Evolutionary conservation across 2,113 vertebrate genomes (phyloP), one percentile per base, ranked within the genome.

Genomic region (Tretioscincus oriximinensis): DNA sequence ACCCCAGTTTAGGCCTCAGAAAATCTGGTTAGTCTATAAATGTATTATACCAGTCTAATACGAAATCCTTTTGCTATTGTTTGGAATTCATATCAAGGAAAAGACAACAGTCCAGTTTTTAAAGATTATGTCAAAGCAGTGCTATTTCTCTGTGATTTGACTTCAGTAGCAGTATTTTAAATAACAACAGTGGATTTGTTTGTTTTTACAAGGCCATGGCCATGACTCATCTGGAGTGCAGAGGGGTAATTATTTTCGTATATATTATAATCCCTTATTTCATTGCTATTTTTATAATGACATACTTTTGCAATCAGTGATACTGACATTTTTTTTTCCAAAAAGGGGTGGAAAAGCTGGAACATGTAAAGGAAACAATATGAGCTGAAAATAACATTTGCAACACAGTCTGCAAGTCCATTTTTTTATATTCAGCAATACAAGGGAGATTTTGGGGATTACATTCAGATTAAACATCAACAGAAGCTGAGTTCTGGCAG

Each of bases 401-500:
- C 61, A 75, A 51, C 76, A 8, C 74, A 80, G 41, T 70, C 77
- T 16, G 35, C 0, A 0, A 66, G 5, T 49, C 31, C 0, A 0
- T 75, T 88, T 69, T n/a, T 78, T 79, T 71, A 79, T 63, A 16
- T 83, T 61, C 87, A 72, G 87, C 77, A 78, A 47, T 82, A 71
- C 83, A 9, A 9, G 81, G 82, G 73, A 76, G 71, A 79, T 88
- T 91, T 89, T 4, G 11, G 84, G 87, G 83, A 90, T 88, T 81
- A 85, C 77, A 73, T 16, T 78, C 75, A 87, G 92, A 91, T 92
- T 90, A 93, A 88, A 88, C 90, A 86, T 86, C 88, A 78, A 70
- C 79, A 84, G 76, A 82, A 85, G 77, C 58, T 41, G 67, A 29
- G 51, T 28, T n/a, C 71, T 84, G 86, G 85, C 72, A 41, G 8